phyloP scores from a whole-genome alignment of 2,113 vertebrate genomes.

The Cyrtonyx montezumae region DNA sequence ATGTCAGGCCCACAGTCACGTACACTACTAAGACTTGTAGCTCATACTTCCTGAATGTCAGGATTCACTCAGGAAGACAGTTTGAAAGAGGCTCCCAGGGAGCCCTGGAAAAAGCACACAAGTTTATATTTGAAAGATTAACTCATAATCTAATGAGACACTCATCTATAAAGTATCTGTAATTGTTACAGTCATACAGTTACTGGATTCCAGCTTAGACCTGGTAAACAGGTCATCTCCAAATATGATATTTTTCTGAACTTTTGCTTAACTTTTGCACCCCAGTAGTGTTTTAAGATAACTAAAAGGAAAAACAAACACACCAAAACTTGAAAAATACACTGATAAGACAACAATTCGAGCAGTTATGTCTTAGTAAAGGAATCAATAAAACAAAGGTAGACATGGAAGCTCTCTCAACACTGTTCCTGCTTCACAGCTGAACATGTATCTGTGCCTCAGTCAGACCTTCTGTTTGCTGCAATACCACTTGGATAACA shows the following conservation, averaged over 20 bases:
- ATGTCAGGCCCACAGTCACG: background rate
- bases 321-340: rapidly evolving
- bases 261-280: background rate
- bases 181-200: background rate
- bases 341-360: background rate
- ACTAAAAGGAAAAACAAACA: background rate
- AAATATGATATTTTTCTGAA: background rate
- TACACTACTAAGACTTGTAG: background rate
- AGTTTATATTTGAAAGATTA: background rate
- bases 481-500: too few relatives aligned
- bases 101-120: background rate
- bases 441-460: too few relatives aligned
- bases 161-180: background rate
- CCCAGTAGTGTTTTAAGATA: background rate
- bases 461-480: too few relatives aligned
- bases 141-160: background rate
- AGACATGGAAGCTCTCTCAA: background rate
- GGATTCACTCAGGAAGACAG: background rate
- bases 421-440: background rate
- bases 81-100: background rate
- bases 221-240: background rate
- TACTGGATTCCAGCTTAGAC: background rate
- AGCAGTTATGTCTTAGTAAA: background rate
- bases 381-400: background rate
- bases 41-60: background rate